Percentiles rank a stretch among this genome's conserved stretches.
Conservation (phyloP, 2,888 invertebrate genomes). For the Microctonus aethiopoides region DNA sequence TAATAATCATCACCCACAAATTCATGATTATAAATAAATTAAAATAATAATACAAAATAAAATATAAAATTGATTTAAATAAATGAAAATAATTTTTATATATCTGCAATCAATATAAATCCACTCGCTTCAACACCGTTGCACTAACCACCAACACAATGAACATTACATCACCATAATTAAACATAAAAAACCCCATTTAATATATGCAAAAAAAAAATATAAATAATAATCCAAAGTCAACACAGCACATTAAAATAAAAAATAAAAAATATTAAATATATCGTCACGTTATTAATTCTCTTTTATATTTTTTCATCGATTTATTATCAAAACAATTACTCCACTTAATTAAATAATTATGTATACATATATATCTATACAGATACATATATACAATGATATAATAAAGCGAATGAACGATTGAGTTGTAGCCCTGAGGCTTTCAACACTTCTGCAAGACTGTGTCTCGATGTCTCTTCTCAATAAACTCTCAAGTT, state of each 20-base stretch:
- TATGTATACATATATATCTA: no score
- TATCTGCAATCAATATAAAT: background rate
- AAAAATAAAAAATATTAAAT: no score
- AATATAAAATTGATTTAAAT: background rate
- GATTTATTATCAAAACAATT: background rate
- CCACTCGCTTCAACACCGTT: background rate
- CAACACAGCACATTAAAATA: no score
- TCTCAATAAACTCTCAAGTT: slow-evolving; percentile 35
- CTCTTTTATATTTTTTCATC: no score
- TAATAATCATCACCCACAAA: slow-evolving; percentile 61
- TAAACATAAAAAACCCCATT: background rate
- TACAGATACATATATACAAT: background rate
- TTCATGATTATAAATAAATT: slow-evolving; percentile 47
- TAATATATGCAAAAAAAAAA: background rate
- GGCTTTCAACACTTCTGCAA: slow-evolving; percentile 46
- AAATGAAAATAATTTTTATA: background rate
- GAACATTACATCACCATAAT: background rate
- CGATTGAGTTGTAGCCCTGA: slow-evolving; percentile 37
- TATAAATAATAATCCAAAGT: no score
- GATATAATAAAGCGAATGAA: background rate
- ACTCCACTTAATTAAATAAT: background rate
- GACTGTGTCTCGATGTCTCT: slow-evolving; percentile 39
- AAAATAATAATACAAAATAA: background rate
- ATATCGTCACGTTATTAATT: no score
- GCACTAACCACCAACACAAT: background rate